These are phyloP conservation scores for Vandiemenella viatica DNA, from an alignment of 2,888 invertebrate species.

Conservation along the genomic window DNA sequence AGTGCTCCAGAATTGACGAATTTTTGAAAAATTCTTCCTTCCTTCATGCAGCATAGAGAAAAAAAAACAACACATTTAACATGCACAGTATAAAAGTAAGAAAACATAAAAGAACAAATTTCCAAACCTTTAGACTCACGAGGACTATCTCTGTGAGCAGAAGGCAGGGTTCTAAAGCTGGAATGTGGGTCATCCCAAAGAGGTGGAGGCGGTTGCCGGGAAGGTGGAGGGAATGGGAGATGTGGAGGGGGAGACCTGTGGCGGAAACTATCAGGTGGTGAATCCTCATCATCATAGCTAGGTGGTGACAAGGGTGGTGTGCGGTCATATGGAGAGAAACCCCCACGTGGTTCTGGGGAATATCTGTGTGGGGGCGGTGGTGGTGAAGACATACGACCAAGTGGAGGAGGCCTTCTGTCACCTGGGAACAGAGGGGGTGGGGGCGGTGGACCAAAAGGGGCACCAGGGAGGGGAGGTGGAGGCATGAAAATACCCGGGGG, in stretches of 20 bases:
- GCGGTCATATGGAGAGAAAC: constrained; percentile 8
- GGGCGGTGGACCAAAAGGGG: constrained; percentile 27
- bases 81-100: constrained; percentile 1
- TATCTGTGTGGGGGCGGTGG: constrained; percentile 27
- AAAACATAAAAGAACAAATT: background rate
- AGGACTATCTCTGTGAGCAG: constrained; percentile 9
- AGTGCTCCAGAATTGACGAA: constrained; percentile 19
- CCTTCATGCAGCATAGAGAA: constrained; percentile 13
- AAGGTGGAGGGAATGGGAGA: background rate
- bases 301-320: constrained; percentile 6
- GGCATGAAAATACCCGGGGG: constrained; percentile 31
- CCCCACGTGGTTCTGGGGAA: constrained; percentile 20
- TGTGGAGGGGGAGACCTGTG: constrained; percentile 6
- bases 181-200: constrained; percentile 24
- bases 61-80: constrained; percentile 8
- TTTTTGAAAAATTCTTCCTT: constrained; percentile 18
- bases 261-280: constrained; percentile 1
- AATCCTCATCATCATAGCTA: constrained; percentile 1
- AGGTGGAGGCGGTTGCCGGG: constrained; percentile 23
- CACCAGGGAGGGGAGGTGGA: constrained; percentile 34
- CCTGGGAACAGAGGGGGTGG: constrained; percentile 29
- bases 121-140: constrained; percentile 10
- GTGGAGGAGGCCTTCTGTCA: constrained; percentile 25
- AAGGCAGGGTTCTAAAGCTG: constrained; percentile 10
- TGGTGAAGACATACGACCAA: constrained; percentile 30